phyloP scores from a whole-genome alignment of 2,797 vertebrate genomes.

The Schizothorax lantsangensis region DNA sequence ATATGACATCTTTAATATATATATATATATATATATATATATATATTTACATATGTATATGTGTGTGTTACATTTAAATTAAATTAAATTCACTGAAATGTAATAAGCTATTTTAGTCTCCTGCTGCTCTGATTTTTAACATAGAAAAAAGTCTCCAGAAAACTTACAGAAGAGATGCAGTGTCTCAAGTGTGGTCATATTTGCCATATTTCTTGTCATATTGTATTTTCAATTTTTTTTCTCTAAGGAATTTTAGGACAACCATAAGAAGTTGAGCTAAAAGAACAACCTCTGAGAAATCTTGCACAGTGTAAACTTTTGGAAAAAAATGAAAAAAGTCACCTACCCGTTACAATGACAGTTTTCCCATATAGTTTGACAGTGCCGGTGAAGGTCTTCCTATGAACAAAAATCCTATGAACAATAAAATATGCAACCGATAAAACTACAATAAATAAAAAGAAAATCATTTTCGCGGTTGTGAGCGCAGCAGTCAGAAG shows the following conservation, averaged over 20 bases:
- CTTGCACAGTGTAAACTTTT: neutral
- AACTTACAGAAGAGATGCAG: neutral
- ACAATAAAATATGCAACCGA: neutral
- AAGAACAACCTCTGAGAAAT: neutral
- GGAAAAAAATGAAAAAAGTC: neutral
- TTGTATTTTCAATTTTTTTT: no score
- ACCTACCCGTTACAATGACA: conserved; percentile 51
- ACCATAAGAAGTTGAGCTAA: neutral
- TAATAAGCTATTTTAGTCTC: no score
- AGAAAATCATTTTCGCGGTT: neutral
- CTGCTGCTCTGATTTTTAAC: no score
- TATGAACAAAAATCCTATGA: conserved; percentile 41
- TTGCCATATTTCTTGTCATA: no score
- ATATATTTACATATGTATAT: no score
- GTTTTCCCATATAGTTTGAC: conserved; percentile 48
- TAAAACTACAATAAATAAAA: neutral
- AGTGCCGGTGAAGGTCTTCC: conserved; percentile 34
- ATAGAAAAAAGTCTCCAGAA: neutral
- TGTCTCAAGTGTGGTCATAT: no score
- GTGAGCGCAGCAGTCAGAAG: neutral
- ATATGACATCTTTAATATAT: no score
- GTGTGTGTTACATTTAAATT: no score
- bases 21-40: no score
- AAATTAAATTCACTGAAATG: no score
- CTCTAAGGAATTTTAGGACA: neutral